Evolutionary conservation across 2,888 invertebrate genomes (phyloP), one percentile per base, ranked within the genome.

Genomic region (Tupiocoris notatus): DNA sequence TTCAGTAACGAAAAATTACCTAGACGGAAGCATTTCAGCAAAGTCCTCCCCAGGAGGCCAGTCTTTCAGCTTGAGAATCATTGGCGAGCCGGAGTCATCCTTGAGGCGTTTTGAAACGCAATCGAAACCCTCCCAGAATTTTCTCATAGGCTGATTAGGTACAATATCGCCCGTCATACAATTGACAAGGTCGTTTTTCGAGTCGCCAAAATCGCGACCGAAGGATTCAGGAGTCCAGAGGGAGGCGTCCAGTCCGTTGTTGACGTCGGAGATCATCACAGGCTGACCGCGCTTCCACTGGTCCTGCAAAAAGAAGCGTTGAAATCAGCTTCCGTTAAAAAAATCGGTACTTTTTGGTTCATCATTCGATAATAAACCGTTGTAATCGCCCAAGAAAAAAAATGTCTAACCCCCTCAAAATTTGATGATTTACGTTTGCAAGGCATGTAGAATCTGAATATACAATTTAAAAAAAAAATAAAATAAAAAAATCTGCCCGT

Each of bases 41-140:
- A 89, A 89, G 80, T 89, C 88, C 79, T 88, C 87, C 39, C 93
- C 93, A 0, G 96, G 94, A 0, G 98, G 98, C 98, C 98, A 98
- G 86, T 98, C 98, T 83, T 98, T 97, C 56, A 98, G 85, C 84
- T 98, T 98, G 70, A 96, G 86, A 80, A 95, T 86, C 94, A 95
- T 94, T 0, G 93, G 92, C 79, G 92, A 91, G 62, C 93, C 93
- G 70, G 90, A 87, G 18, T 92, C 92, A 85, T 95, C 95, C 58
- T 92, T 89, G 23, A 95, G 85, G 58, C 95, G 86, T 82, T 92
- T 93, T 24, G 90, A 88, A 73, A 93, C 90, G 79, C 91, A 88
- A 79, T 96, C 95, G 85, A 98, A 98, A 6, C 98, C 98, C 83
- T 97, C 96, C 98, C 98, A 98, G 86, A 98, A 98, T 82, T 92